A percentile compares a stretch with the other conserved stretches of the same genome.
phyloP scores from a whole-genome alignment of 2,113 vertebrate species.

The Brachypodius melanocephalos region DNA sequence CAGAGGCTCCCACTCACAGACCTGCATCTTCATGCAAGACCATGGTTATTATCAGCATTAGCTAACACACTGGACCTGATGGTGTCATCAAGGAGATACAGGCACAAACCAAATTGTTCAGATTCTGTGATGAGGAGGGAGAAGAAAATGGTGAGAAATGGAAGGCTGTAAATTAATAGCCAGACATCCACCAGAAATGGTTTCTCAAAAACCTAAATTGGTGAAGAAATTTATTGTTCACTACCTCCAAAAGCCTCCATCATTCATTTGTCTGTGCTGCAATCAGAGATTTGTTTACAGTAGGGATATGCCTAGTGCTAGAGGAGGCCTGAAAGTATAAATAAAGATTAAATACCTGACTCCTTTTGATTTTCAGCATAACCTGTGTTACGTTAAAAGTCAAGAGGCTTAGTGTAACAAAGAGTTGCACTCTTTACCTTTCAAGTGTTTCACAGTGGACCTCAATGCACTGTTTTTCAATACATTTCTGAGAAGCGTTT shows the following conservation, averaged over 20 bases:
- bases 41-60: background rate
- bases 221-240: background rate
- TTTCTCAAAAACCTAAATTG: background rate
- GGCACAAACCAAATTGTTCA: background rate
- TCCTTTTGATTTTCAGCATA: background rate
- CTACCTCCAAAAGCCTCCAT: background rate
- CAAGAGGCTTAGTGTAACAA: background rate
- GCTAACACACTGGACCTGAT: background rate
- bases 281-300: background rate
- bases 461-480: background rate
- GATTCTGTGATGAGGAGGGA: background rate
- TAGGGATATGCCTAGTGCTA: background rate
- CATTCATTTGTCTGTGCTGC: accelerated
- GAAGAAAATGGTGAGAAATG: background rate
- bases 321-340: background rate
- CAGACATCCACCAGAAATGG: background rate
- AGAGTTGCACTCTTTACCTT: background rate
- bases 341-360: background rate
- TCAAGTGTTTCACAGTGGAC: background rate
- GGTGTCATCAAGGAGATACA: background rate
- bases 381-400: background rate
- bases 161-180: background rate
- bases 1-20: background rate
- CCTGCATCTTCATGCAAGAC: background rate
- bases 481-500: background rate